phyloP scores from a whole-genome alignment of 2,888 invertebrate species.

The Noctua comes region DNA sequence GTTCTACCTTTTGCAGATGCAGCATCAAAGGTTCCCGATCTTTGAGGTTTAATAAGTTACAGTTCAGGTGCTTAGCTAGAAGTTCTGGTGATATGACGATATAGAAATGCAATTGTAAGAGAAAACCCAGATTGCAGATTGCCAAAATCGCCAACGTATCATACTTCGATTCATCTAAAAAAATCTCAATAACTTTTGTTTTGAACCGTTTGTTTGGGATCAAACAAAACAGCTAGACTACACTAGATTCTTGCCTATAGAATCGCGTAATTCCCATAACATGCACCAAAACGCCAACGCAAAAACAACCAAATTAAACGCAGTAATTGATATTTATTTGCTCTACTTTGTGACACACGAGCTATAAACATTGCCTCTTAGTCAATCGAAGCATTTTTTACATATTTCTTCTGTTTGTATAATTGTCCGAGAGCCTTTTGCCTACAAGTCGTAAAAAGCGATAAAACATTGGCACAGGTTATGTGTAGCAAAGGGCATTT shows the following conservation, averaged over 20 bases:
- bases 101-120: not conserved
- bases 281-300: constrained; percentile 59
- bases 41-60: not conserved
- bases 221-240: not conserved
- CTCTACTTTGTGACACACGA: constrained; percentile 66
- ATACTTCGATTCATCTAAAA: not conserved
- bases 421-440: constrained; percentile 17
- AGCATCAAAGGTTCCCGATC: not conserved
- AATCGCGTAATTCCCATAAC: constrained; percentile 28
- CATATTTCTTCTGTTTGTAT: constrained; percentile 47
- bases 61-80: not conserved
- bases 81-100: not conserved
- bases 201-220: not conserved
- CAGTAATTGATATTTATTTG: constrained; percentile 81
- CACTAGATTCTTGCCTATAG: not conserved
- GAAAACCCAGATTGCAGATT: not conserved
- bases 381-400: constrained; percentile 66
- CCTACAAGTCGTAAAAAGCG: not conserved
- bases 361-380: constrained; percentile 68
- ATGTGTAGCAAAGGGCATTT: not conserved
- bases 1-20: not conserved
- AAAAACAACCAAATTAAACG: constrained; percentile 71
- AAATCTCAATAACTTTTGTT: not conserved
- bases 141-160: not conserved
- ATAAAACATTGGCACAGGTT: constrained; percentile 5